Percentiles rank a stretch among this genome's conserved stretches.
Evolutionary conservation across 2,888 invertebrate species (phyloP).

Genomic region (Ennomos quercinarius): DNA sequence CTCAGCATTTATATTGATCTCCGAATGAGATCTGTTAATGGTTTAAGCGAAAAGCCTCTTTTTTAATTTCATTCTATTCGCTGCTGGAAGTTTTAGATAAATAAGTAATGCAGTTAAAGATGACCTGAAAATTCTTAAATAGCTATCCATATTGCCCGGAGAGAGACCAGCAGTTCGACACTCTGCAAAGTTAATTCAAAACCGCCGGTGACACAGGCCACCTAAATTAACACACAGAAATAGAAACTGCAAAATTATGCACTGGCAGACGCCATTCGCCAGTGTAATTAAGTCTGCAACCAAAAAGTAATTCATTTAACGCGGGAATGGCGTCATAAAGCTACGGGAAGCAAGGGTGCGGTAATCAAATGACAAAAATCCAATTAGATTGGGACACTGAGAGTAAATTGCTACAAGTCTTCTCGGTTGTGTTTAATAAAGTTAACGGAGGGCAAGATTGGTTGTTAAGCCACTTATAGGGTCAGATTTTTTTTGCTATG

Average conservation of each 20-base stretch:
- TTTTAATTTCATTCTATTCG: background rate
- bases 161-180: background rate
- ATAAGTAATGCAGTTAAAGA: conserved; percentile 2
- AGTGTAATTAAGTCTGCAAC: conserved; percentile 44
- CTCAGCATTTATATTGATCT: conserved; percentile 20
- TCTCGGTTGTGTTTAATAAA: conserved; percentile 17
- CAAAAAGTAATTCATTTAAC: conserved; percentile 43
- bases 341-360: conserved; percentile 34
- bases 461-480: no score
- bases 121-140: background rate
- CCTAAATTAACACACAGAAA: conserved; percentile 40
- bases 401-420: conserved; percentile 31
- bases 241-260: conserved; percentile 42
- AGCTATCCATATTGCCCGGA: conserved; percentile 7
- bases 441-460: no score
- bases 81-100: background rate
- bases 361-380: conserved; percentile 47
- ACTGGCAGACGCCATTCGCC: conserved; percentile 33
- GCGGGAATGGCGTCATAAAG: conserved; percentile 35
- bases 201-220: conserved; percentile 41
- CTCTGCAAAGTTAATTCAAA: conserved; percentile 42
- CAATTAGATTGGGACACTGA: conserved; percentile 38
- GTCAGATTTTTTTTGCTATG: no score
- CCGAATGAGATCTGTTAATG: conserved; percentile 10
- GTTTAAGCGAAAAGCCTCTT: conserved; percentile 13